Conservation (phyloP, 2,113 vertebrate genomes). For the Corydoras sp. region DNA sequence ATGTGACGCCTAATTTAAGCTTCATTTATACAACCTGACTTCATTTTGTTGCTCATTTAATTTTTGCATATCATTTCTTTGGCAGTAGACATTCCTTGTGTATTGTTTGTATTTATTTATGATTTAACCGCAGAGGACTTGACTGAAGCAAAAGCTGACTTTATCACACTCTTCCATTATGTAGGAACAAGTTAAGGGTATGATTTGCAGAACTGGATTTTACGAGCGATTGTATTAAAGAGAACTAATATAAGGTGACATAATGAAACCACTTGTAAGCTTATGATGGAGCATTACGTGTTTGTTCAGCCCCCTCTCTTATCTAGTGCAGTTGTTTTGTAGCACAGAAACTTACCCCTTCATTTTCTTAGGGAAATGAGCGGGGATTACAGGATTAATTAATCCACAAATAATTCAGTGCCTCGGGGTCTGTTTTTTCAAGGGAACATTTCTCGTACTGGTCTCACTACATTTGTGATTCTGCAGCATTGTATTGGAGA, state of each 20-base stretch:
- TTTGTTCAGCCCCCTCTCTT: slow-evolving; percentile 61
- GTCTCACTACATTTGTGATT: slow-evolving; percentile 79
- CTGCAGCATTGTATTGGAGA: slow-evolving; percentile 71
- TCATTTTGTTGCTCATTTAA: slow-evolving; percentile 50
- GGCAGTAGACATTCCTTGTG: slow-evolving; percentile 97
- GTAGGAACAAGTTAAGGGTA: slow-evolving; percentile 75
- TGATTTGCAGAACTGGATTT: slow-evolving; percentile 76
- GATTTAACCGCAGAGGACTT: slow-evolving; percentile 80
- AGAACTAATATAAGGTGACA: slow-evolving; percentile 53
- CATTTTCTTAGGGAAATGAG: slow-evolving; percentile 61
- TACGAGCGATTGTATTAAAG: slow-evolving; percentile 77
- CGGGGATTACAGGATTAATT: slow-evolving; percentile 65
- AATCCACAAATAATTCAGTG: slow-evolving; percentile 75
- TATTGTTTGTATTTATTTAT: slow-evolving; percentile 98
- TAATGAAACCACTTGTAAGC: slow-evolving; percentile 62
- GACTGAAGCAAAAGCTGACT: slow-evolving; percentile 51
- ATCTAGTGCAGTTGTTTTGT: slow-evolving; percentile 57
- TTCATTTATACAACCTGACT: slow-evolving; percentile 70
- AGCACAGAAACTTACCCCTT: slow-evolving; percentile 69
- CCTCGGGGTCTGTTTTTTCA: slow-evolving; percentile 60
- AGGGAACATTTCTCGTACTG: slow-evolving; percentile 75
- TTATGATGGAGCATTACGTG: slow-evolving; percentile 79
- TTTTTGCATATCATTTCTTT: slow-evolving; percentile 79
- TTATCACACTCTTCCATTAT: slow-evolving; percentile 69
- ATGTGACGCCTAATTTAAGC: slow-evolving; percentile 67